A percentile compares a stretch with the other conserved stretches of the same genome.
phyloP scores from a whole-genome alignment of 35 echinoderm and acorn worm genomes.

The Nesometra sesokonis region DNA sequence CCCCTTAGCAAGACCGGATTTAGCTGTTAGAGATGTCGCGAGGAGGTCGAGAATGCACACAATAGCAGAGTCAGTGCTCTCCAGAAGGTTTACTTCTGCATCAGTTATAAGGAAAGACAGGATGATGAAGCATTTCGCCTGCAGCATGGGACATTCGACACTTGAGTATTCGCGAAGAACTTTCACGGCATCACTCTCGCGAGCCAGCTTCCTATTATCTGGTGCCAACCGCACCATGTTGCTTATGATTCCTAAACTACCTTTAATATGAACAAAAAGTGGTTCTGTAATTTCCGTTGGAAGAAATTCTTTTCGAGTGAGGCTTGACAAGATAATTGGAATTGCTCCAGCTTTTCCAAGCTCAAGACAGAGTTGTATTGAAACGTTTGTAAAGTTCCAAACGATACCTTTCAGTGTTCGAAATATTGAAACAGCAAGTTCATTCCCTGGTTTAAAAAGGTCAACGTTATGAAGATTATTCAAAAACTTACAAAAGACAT shows the following conservation, averaged over 20 bases:
- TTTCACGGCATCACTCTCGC: conserved; percentile 15
- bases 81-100: conserved; percentile 43
- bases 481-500: not conserved
- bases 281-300: conserved; percentile 32
- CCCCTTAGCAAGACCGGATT: conserved; percentile 48
- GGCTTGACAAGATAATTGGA: conserved; percentile 32
- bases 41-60: conserved; percentile 58
- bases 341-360: conserved; percentile 36
- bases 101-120: conserved; percentile 66
- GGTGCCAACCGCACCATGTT: conserved; percentile 42
- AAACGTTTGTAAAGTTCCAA: conserved; percentile 77
- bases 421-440: not conserved
- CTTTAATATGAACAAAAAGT: conserved; percentile 43
- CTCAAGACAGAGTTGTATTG: conserved; percentile 10
- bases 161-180: conserved; percentile 21
- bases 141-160: conserved; percentile 39
- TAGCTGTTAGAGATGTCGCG: conserved; percentile 31
- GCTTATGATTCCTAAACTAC: conserved; percentile 47
- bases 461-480: not conserved
- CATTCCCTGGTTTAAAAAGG: not conserved
- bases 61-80: conserved; percentile 23
- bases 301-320: conserved; percentile 38
- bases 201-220: conserved; percentile 27
- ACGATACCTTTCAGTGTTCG: not conserved
- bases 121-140: conserved; percentile 44